Percentiles rank a stretch among this genome's conserved stretches.
Evolutionary conservation across 2,888 invertebrate genomes (phyloP).

Genomic region (Amphimallon solstitiale): DNA sequence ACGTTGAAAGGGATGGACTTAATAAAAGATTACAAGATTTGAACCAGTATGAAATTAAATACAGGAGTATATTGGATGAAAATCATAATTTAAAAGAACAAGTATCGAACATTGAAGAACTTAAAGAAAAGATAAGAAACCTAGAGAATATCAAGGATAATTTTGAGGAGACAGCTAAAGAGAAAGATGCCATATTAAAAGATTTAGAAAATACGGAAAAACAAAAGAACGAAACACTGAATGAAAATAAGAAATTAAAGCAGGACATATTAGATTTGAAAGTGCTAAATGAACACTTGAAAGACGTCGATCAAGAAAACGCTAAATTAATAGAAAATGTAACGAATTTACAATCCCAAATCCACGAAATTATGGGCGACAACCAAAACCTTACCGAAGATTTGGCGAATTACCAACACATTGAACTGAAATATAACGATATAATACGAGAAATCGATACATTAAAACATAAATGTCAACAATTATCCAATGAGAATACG

Average conservation of each 20-base stretch:
- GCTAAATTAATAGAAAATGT: slow-evolving; percentile 32
- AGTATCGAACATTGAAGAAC: slow-evolving; percentile 41
- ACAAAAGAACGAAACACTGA: slow-evolving; percentile 18
- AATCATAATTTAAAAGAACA: slow-evolving; percentile 47
- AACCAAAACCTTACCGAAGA: slow-evolving; percentile 34
- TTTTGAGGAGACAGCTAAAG: background rate
- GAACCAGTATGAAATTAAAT: slow-evolving; percentile 24
- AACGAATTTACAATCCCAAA: slow-evolving; percentile 12
- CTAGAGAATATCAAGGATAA: background rate
- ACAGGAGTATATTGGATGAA: slow-evolving; percentile 37
- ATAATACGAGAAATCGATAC: background rate
- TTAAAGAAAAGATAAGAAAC: slow-evolving; percentile 19
- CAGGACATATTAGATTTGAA: slow-evolving; percentile 30
- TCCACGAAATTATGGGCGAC: slow-evolving; percentile 12
- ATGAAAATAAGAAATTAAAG: slow-evolving; percentile 35
- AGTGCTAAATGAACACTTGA: slow-evolving; percentile 30
- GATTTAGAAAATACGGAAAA: slow-evolving; percentile 17
- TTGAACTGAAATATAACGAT: slow-evolving; percentile 19
- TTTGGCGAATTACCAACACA: slow-evolving; percentile 6
- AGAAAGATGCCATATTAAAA: background rate
- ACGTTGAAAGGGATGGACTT: background rate
- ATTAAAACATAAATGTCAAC: slow-evolving; percentile 26
- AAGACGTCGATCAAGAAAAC: slow-evolving; percentile 38
- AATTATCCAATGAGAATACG: slow-evolving; percentile 50
- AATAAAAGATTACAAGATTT: slow-evolving; percentile 17